phyloP scores from a whole-genome alignment of 2,797 vertebrate genomes.

The Protosalanx chinensis region DNA sequence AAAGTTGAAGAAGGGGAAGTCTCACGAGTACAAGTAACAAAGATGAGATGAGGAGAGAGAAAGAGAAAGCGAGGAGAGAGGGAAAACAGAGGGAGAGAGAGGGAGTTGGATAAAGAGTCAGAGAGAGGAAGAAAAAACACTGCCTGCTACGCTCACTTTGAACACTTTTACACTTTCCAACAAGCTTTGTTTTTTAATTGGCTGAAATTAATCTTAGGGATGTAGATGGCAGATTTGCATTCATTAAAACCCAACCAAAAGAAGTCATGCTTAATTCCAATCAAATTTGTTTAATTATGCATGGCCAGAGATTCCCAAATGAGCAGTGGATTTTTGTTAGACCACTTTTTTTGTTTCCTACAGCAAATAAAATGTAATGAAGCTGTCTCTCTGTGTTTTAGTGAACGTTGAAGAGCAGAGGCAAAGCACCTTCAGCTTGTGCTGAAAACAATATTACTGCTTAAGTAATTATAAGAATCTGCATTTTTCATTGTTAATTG shows the following conservation, averaged over 20 bases:
- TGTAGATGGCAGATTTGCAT: slow-evolving; percentile 99
- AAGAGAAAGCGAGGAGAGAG: slow-evolving; percentile 20
- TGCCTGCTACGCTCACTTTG: slow-evolving; percentile 82
- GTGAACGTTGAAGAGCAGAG: slow-evolving; percentile 93
- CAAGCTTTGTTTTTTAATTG: slow-evolving; percentile 99
- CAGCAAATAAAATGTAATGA: slow-evolving; percentile 99
- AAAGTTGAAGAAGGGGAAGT: slow-evolving; percentile 69
- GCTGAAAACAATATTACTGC: slow-evolving; percentile 98
- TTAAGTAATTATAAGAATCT: slow-evolving; percentile 99
- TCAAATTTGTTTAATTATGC: slow-evolving; percentile 99
- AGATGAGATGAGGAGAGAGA: slow-evolving; percentile 71
- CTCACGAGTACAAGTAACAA: slow-evolving; percentile 79
- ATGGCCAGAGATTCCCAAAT: slow-evolving; percentile 99
- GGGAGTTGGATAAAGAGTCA: slow-evolving; percentile 40
- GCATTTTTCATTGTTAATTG: slow-evolving; percentile 99
- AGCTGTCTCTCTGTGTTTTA: slow-evolving; percentile 99
- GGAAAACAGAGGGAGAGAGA: slow-evolving; percentile 12
- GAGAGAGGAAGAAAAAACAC: slow-evolving; percentile 58
- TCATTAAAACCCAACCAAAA: slow-evolving; percentile 99
- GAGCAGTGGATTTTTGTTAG: slow-evolving; percentile 97
- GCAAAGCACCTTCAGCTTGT: slow-evolving; percentile 94
- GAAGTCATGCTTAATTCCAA: slow-evolving; percentile 99
- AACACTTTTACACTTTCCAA: slow-evolving; percentile 96
- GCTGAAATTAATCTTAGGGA: slow-evolving; percentile 99
- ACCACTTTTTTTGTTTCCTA: slow-evolving; percentile 86